These are phyloP conservation scores for Pyrochroa serraticornis DNA, from an alignment of 2,888 invertebrate species.

Conservation along the genomic window DNA sequence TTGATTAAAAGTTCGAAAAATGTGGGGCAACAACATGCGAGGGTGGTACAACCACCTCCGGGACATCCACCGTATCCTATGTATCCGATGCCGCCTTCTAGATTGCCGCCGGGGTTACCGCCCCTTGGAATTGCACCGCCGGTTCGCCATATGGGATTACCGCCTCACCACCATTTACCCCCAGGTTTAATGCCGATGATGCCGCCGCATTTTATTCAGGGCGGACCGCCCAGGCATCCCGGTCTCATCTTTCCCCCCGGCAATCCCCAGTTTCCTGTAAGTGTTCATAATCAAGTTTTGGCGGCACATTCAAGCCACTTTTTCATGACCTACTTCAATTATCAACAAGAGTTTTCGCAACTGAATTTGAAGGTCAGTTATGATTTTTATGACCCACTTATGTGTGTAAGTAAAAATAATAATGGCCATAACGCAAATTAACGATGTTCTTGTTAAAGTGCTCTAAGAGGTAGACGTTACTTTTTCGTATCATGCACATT, in stretches of 20 bases:
- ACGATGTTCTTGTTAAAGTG: too few relatives aligned
- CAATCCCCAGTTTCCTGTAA: constrained; percentile 35
- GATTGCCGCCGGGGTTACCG: constrained; percentile 55
- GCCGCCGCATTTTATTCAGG: constrained; percentile 37
- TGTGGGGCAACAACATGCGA: constrained; percentile 42
- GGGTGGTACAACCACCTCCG: constrained; percentile 46
- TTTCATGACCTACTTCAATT: too few relatives aligned
- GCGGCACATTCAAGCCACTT: neutral
- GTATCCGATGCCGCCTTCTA: constrained; percentile 36
- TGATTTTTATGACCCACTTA: too few relatives aligned
- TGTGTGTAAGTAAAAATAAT: too few relatives aligned
- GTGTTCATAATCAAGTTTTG: too few relatives aligned
- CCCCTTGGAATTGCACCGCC: constrained; percentile 34
- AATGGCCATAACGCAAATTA: too few relatives aligned
- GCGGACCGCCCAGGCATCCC: constrained; percentile 30
- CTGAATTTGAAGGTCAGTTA: too few relatives aligned
- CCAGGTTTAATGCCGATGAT: constrained; percentile 47
- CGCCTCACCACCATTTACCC: constrained; percentile 46
- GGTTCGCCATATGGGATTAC: constrained; percentile 46
- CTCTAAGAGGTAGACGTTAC: too few relatives aligned
- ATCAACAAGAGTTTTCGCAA: too few relatives aligned
- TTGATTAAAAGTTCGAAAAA: constrained; percentile 60
- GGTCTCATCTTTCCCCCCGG: constrained; percentile 36
- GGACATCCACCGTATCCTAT: constrained; percentile 15
- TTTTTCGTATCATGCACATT: too few relatives aligned